Percentiles rank a stretch among this genome's conserved stretches.
These are phyloP conservation scores for Micrastur ruficollis DNA, from an alignment of 2,797 vertebrate species.

Conservation along the genomic window DNA sequence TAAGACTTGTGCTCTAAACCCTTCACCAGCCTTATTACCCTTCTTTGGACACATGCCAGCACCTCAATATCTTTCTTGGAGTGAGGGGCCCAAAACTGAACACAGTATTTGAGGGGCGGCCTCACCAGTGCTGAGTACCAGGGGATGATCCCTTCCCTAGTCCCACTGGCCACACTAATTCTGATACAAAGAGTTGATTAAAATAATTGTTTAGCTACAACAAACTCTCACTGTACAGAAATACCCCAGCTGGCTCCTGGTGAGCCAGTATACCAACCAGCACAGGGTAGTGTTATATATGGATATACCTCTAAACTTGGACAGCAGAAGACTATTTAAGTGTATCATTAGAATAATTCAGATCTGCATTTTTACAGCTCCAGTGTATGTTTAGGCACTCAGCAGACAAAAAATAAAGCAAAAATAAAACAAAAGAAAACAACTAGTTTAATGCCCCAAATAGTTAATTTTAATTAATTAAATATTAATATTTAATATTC, in stretches of 20 bases:
- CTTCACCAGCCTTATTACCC: fast-evolving
- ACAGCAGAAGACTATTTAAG: not conserved
- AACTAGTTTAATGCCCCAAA: not conserved
- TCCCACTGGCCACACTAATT: not conserved
- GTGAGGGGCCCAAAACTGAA: not conserved
- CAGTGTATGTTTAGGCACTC: not conserved
- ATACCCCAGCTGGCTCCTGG: not conserved
- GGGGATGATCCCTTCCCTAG: not conserved
- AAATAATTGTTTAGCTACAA: not conserved
- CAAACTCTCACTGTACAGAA: not conserved
- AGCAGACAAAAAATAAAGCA: not conserved
- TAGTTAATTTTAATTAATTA: not conserved
- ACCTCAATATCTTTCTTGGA: not conserved
- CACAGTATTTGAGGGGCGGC: not conserved
- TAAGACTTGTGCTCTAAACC: not conserved
- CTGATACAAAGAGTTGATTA: not conserved
- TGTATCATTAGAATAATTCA: not conserved
- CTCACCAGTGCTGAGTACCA: not conserved
- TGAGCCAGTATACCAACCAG: not conserved
- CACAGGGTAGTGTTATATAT: not conserved
- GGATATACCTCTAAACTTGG: not conserved
- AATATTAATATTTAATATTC: not conserved
- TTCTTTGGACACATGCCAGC: not conserved
- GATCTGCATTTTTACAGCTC: not conserved
- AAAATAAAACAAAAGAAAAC: not conserved